These are phyloP conservation scores for Drymonia ruficornis DNA, from an alignment of 2,888 invertebrate genomes.

Conservation along the genomic window DNA sequence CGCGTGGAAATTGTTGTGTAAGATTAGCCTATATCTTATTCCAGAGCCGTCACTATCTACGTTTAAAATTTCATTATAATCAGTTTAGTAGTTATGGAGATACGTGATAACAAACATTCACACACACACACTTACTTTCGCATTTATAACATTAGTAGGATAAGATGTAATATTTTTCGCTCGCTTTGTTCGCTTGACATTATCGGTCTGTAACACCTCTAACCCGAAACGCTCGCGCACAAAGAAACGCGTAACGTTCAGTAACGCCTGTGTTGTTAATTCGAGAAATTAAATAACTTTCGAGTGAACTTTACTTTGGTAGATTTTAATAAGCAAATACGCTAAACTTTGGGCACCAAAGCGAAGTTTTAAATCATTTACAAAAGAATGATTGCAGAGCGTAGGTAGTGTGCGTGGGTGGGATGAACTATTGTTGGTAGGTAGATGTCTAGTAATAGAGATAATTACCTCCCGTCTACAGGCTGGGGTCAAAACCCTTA, in stretches of 20 bases:
- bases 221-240: neutral
- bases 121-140: too few species aligned
- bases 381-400: neutral
- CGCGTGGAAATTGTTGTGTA: too few species aligned
- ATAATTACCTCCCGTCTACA: neutral
- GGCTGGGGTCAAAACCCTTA: neutral
- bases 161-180: too few species aligned
- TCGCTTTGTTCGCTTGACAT: slow-evolving; percentile 11
- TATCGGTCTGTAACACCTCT: neutral
- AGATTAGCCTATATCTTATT: too few species aligned
- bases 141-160: too few species aligned
- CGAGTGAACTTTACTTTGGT: slow-evolving; percentile 12
- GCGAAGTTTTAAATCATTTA: slow-evolving; percentile 20
- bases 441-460: neutral
- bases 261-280: slow-evolving; percentile 21
- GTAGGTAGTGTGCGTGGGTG: neutral
- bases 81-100: too few species aligned
- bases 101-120: too few species aligned
- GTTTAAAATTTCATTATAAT: too few species aligned
- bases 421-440: too few species aligned
- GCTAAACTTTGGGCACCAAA: slow-evolving; percentile 1
- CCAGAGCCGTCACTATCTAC: too few species aligned
- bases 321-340: slow-evolving; percentile 20
- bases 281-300: slow-evolving; percentile 32
- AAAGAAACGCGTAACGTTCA: slow-evolving; percentile 7